Conservation (phyloP, 2,888 invertebrate species). For the Catocala nupta region DNA sequence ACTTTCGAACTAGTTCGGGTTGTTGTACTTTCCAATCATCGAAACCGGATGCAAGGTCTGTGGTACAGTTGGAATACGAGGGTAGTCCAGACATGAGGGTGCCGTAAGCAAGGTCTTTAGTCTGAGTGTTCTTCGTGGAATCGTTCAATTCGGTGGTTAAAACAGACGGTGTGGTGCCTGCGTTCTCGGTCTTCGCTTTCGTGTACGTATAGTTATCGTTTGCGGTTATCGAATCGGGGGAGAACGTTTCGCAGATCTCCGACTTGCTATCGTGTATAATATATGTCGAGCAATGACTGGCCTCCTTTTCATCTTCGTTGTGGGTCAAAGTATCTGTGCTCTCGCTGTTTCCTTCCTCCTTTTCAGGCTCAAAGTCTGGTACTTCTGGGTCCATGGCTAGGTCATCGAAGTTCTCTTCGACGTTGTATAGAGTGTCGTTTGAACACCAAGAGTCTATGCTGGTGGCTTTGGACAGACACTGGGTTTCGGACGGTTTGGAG, state of each 20-base stretch:
- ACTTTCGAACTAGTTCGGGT: slow-evolving; percentile 74
- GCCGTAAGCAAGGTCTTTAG: slow-evolving; percentile 78
- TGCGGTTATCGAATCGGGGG: slow-evolving; percentile 80
- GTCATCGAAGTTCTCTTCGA: slow-evolving; percentile 87
- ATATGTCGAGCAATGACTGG: slow-evolving; percentile 78
- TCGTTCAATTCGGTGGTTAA: slow-evolving; percentile 72
- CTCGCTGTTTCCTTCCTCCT: slow-evolving; percentile 71
- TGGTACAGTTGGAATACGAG: slow-evolving; percentile 78
- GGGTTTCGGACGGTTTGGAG: slow-evolving; percentile 80
- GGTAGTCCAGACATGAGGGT: slow-evolving; percentile 76
- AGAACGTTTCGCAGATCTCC: slow-evolving; percentile 75
- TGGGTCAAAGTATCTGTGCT: slow-evolving; percentile 79
- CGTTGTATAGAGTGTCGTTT: slow-evolving; percentile 89
- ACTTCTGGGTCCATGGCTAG: slow-evolving; percentile 76
- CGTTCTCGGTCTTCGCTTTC: slow-evolving; percentile 71
- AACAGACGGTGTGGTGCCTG: slow-evolving; percentile 63
- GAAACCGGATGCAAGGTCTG: slow-evolving; percentile 67
- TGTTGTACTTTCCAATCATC: slow-evolving; percentile 77
- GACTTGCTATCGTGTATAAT: slow-evolving; percentile 79
- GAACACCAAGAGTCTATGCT: slow-evolving; percentile 90
- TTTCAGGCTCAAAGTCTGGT: slow-evolving; percentile 62
- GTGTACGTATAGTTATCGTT: slow-evolving; percentile 79
- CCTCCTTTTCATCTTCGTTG: slow-evolving; percentile 75
- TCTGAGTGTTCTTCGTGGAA: slow-evolving; percentile 73
- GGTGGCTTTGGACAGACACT: slow-evolving; percentile 84